Conservation (phyloP, 2,797 vertebrate genomes). For the Cyprinodon diabolis region DNA sequence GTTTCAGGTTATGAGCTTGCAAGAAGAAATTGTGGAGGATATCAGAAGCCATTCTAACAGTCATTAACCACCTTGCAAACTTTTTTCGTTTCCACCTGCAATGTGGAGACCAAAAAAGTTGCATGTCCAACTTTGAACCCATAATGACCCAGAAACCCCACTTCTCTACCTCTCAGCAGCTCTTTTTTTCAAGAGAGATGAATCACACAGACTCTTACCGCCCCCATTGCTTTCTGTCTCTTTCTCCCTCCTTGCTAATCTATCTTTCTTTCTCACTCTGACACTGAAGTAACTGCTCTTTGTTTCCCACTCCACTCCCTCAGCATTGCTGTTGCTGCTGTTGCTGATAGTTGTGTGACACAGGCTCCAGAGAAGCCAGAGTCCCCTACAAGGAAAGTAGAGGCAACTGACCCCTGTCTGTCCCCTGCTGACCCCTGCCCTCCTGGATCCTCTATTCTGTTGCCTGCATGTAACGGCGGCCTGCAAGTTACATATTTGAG, state of each 20-base stretch:
- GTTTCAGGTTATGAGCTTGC: conserved; percentile 59
- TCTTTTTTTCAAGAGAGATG: conserved; percentile 64
- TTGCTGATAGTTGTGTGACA: conserved; percentile 84
- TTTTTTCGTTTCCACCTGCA: conserved; percentile 18
- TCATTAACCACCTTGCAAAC: conserved; percentile 17
- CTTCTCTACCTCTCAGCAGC: conserved; percentile 47
- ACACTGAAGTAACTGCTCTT: conserved; percentile 75
- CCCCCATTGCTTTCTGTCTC: conserved; percentile 72
- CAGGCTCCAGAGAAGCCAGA: conserved; percentile 84
- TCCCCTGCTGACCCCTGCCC: conserved; percentile 71
- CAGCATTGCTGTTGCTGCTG: conserved; percentile 83
- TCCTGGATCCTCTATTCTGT: conserved; percentile 76
- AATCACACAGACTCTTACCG: conserved; percentile 61
- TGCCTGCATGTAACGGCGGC: conserved; percentile 78
- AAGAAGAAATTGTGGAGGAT: conserved; percentile 70
- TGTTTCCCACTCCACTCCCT: conserved; percentile 78
- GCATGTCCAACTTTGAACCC: conserved; percentile 26
- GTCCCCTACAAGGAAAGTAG: conserved; percentile 86
- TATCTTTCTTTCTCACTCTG: conserved; percentile 71
- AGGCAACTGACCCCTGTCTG: conserved; percentile 75
- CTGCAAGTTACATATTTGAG: conserved; percentile 80
- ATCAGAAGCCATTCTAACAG: conserved; percentile 36
- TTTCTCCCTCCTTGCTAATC: conserved; percentile 62
- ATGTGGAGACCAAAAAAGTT: conserved; percentile 3
- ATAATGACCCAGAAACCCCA: conserved; percentile 27